Evolutionary conservation across 2,888 invertebrate genomes (phyloP).

Genomic region (Bellardia pandia): DNA sequence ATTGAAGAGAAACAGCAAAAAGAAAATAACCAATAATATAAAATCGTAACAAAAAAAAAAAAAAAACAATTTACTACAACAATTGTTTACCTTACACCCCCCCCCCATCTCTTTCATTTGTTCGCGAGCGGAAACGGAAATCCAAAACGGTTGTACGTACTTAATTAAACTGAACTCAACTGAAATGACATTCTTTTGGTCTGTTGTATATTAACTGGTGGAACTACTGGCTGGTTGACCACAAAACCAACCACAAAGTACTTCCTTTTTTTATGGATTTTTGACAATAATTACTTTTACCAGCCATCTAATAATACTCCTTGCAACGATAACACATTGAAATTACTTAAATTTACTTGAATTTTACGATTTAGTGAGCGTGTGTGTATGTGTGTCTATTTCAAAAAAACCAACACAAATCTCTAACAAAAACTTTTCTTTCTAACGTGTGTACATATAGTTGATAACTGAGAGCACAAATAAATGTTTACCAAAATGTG

Average conservation of each 20-base stretch:
- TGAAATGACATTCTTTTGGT: constrained; percentile 32
- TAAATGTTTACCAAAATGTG: constrained; percentile 73
- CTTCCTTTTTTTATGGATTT: constrained; percentile 25
- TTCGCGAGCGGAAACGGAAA: constrained; percentile 35
- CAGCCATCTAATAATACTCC: neutral
- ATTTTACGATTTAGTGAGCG: constrained; percentile 6
- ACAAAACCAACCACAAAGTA: constrained; percentile 19
- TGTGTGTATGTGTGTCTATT: constrained; percentile 17
- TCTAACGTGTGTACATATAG: neutral
- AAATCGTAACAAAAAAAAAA: constrained; percentile 11
- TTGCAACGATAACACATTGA: constrained; percentile 48
- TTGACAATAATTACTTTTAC: neutral
- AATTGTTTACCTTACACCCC: neutral
- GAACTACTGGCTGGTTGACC: neutral
- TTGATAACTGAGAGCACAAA: constrained; percentile 37
- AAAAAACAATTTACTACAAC: neutral
- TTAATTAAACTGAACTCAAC: constrained; percentile 46
- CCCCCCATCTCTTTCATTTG: neutral
- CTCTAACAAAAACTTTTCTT: neutral
- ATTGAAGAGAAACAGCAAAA: neutral
- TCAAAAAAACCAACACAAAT: neutral
- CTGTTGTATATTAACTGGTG: neutral
- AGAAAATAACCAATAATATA: constrained; percentile 14
- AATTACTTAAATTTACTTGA: constrained; percentile 24
- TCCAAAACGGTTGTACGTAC: constrained; percentile 23